Base-by-base conservation (phyloP, 2,797 vertebrate species). In the Parotocinclus haroldoi region DNA sequence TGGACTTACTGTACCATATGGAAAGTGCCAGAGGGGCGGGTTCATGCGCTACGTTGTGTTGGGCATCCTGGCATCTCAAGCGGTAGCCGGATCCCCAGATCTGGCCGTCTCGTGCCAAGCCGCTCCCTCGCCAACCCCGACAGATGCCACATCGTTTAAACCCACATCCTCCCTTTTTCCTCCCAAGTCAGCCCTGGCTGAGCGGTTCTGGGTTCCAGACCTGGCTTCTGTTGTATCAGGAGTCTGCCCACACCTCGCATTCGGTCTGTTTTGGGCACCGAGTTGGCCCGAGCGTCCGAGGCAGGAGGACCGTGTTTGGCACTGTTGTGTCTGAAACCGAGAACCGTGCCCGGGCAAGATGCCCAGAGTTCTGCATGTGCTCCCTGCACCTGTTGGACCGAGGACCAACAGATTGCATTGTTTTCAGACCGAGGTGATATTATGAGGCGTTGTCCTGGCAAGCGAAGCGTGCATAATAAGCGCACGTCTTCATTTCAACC, bases 341-440 rank as follows among this genome's bases (percentile, higher is more conserved):
- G 48, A 50, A n/a, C n/a, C 13, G 48, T 14, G 14, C 48, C 48
- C 48, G 48, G 48, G 48, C 48, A 50, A 1, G 13, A 16, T 50
- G 48, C 48, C 48, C 14, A n/a, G n/a, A 50, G n/a, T 14, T 16
- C n/a, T 50, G 45, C 12, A 11, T n/a, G 13, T n/a, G 45, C 45
- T 48, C 13, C 6, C 45, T 13, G 45, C 45, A 48, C 45, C 45
- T n/a, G 45, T 48, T n/a, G 45, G 45, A 48, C 11, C 45, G 45
- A 6, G 11, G 48, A 16, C 13, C 48, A 50, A 9, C 48, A 16
- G 48, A 16, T 16, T 8, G 13, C 17, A 42, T 17, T 61, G 59
- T 69, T 66, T 66, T 53, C 45, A 59, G 18, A 51, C 66, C 74
- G 16, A 19, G 58, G 59, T 13, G 58, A 50, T 49, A 46, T 69